Percentiles rank a stretch among this genome's conserved stretches.
phyloP scores from a whole-genome alignment of 2,888 invertebrate species.

The Lithophane leautieri region DNA sequence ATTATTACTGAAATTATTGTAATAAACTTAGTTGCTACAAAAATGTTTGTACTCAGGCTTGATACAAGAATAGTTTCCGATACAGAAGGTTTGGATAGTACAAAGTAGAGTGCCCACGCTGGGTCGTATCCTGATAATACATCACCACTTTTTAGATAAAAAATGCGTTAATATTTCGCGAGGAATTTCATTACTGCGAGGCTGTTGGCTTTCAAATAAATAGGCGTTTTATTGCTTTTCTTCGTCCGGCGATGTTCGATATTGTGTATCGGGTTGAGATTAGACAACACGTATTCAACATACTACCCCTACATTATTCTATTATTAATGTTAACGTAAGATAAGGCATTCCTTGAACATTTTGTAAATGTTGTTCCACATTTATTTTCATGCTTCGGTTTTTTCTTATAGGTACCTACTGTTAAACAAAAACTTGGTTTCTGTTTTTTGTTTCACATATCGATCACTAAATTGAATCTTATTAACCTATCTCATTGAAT shows the following conservation, averaged over 20 bases:
- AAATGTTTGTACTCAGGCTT: slow-evolving; percentile 14
- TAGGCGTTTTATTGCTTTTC: slow-evolving; percentile 88
- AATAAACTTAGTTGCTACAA: slow-evolving; percentile 21
- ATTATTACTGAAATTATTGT: slow-evolving; percentile 33
- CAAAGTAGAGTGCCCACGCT: slow-evolving; percentile 60
- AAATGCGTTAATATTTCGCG: slow-evolving; percentile 88
- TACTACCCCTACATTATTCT: slow-evolving; percentile 62
- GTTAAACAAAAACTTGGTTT: not conserved
- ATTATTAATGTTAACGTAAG: slow-evolving; percentile 38
- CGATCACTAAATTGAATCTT: not conserved
- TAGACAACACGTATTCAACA: slow-evolving; percentile 71
- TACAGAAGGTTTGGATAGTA: slow-evolving; percentile 48
- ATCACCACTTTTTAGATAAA: slow-evolving; percentile 85
- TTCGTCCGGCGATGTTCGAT: slow-evolving; percentile 80
- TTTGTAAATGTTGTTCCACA: not conserved
- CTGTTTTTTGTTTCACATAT: not conserved
- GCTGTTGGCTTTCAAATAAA: slow-evolving; percentile 88
- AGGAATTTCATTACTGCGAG: slow-evolving; percentile 88
- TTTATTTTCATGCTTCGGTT: not conserved
- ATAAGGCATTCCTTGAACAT: not conserved
- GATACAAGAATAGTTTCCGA: slow-evolving; percentile 36
- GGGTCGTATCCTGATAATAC: slow-evolving; percentile 78
- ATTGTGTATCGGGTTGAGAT: slow-evolving; percentile 81
- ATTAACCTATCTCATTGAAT: not conserved
- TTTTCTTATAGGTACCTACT: not conserved